Evolutionary conservation across 2,797 vertebrate genomes (phyloP).

Genomic region (Oreonectes daqikongensis): DNA sequence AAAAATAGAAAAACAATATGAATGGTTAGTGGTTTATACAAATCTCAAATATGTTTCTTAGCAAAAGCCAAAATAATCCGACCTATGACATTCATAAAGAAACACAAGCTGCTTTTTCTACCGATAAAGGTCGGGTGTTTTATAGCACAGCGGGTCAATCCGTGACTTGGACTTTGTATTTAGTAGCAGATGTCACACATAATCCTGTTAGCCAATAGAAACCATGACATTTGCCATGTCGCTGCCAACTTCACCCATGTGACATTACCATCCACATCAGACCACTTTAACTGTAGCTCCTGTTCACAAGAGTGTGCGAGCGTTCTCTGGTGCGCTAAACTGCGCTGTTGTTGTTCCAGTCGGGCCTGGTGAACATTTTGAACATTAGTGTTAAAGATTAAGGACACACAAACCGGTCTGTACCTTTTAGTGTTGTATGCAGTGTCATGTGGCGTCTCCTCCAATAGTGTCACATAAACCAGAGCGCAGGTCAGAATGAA

Average conservation of each 20-base stretch:
- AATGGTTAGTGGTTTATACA: background rate
- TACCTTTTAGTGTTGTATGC: slow-evolving; percentile 97
- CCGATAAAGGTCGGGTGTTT: slow-evolving; percentile 22
- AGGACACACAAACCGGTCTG: slow-evolving; percentile 3
- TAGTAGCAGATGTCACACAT: slow-evolving; percentile 57
- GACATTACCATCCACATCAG: slow-evolving; percentile 7
- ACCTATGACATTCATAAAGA: background rate
- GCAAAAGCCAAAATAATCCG: background rate
- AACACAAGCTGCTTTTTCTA: background rate
- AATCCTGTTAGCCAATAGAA: slow-evolving; percentile 70
- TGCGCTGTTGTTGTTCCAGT: background rate
- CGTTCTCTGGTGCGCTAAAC: background rate
- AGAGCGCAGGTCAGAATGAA: slow-evolving; percentile 94
- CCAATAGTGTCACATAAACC: slow-evolving; percentile 94
- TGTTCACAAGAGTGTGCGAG: background rate
- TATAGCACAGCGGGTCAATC: slow-evolving; percentile 28
- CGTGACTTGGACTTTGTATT: slow-evolving; percentile 30
- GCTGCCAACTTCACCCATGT: slow-evolving; percentile 4
- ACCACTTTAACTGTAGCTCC: slow-evolving; percentile 19
- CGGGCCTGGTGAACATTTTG: background rate
- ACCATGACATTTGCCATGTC: slow-evolving; percentile 40
- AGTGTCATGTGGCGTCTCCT: slow-evolving; percentile 96
- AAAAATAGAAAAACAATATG: no score
- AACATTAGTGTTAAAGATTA: background rate
- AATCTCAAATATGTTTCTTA: background rate